These are phyloP conservation scores for Passer montanus DNA, from an alignment of 2,113 vertebrate species.

Conservation along the genomic window DNA sequence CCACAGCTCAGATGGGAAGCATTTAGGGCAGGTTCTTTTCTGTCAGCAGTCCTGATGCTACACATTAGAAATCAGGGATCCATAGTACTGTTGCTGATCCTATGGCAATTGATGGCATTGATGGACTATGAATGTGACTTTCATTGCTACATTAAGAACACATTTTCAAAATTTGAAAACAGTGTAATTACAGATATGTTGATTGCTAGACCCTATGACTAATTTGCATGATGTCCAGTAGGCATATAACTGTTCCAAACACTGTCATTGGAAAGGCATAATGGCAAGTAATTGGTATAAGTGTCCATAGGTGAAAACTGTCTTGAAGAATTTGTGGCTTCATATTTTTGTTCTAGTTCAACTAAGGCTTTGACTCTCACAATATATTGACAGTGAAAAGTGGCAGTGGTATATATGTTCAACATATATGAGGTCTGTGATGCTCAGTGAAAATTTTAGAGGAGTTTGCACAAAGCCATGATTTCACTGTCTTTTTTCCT, in stretches of 20 bases:
- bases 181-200: neutral
- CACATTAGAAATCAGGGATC: neutral
- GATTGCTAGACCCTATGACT: neutral
- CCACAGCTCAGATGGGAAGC: neutral
- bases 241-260: neutral
- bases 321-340: neutral
- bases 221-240: neutral
- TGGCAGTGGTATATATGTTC: neutral
- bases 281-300: neutral
- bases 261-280: neutral
- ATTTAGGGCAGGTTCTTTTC: neutral
- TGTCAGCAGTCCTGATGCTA: neutral
- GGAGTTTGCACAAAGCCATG: neutral
- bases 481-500: constrained; percentile 6
- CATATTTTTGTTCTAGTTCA: neutral
- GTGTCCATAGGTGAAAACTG: neutral
- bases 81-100: neutral
- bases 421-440: neutral
- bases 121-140: neutral
- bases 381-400: neutral
- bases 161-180: neutral
- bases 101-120: neutral
- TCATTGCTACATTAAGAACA: neutral
- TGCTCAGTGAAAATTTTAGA: neutral
- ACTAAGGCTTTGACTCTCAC: neutral